Evolutionary conservation across 2,113 vertebrate genomes (phyloP), one percentile per base, ranked within the genome.

Genomic region (Coracopsis vasa): DNA sequence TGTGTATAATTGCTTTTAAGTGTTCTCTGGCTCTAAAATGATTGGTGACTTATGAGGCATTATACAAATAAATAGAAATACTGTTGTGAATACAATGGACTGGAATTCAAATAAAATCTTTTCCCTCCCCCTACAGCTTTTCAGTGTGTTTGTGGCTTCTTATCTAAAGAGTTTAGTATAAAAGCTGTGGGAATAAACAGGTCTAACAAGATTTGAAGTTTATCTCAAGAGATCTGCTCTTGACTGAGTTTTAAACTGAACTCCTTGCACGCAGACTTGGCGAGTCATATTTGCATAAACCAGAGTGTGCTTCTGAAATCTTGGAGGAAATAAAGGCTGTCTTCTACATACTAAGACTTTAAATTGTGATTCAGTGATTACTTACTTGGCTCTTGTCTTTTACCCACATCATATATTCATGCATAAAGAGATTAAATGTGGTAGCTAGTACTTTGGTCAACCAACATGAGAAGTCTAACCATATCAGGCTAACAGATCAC

Each of bases 141-240:
- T 85, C 39, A 71, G 77, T 39, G 27, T 84, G 53, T 50, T 27
- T 64, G 35, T 83, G 60, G 24, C 19, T 78, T 77, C 71, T 88
- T 74, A 77, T 54, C 33, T 81, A 42, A 56, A 83, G 14, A 71
- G 54, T 62, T 89, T 64, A 9, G 10, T 37, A 37, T 50, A 31
- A 90, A 90, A 83, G 6, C 35, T 74, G 35, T 48, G 29, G 72
- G 67, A 90, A 56, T 45, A 94, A 94, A 96, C 88, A 92, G 90
- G 88, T 92, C 65, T 60, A 90, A 80, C 94, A 81, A 60, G 77
- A 92, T 88, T 69, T 51, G 37, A 56, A 48, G 31, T 91, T 96
- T 93, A 94, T 93, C 72, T 95, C 1, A 0, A 64, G 42, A 69
- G 65, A 88, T 93, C 88, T 78, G 17, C 25, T 70, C 33, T 42